Evolutionary conservation across 2,113 vertebrate species (phyloP), one percentile per base, ranked within the genome.

Genomic region (Hemichromis elongatus): DNA sequence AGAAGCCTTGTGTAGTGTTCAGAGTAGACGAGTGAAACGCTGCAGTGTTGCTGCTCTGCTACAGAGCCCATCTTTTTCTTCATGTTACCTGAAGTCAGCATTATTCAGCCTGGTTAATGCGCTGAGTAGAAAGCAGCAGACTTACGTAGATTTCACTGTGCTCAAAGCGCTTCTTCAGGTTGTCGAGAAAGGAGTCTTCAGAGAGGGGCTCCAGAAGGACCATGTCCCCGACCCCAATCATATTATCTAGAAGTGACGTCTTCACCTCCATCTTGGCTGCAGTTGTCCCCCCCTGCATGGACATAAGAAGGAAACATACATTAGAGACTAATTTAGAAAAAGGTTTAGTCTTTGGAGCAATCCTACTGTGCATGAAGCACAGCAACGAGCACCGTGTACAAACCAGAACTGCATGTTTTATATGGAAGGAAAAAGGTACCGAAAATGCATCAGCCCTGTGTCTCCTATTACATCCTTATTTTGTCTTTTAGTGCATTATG

Each of bases 211-310:
- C 99, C 6, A 99, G 90, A 82, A 99, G 98, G 90, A 99, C 99
- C 98, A 99, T 99, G 92, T 99, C 99, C 3, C 98, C 98, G 18
- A 99, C 98, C 30, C 99, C 98, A 40, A 99, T 99, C 98, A 99
- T 99, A 87, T 99, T 97, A 55, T 99, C 99, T 33, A 99, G 95
- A 93, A 99, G 98, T 4, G 99, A 99, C 0, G 98, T 99, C 91
- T 99, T 99, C 94, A 97, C 98, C 95, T 99, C 98, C 97, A 98
- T 99, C 90, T 98, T 99, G 95, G 97, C 96, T 97, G 97, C 96
- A 96, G 97, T 97, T 85, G 92, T 95, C 68, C 93, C 84, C 94
- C 96, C 94, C 93, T 94, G 70, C 16, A 73, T 14, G 83, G 19
- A 33, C 73, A 57, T 1, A 81, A 88, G 7, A 5, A 81, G 54